Base-by-base conservation (phyloP, 2,797 vertebrate species). In the Anniella stebbinsi region DNA sequence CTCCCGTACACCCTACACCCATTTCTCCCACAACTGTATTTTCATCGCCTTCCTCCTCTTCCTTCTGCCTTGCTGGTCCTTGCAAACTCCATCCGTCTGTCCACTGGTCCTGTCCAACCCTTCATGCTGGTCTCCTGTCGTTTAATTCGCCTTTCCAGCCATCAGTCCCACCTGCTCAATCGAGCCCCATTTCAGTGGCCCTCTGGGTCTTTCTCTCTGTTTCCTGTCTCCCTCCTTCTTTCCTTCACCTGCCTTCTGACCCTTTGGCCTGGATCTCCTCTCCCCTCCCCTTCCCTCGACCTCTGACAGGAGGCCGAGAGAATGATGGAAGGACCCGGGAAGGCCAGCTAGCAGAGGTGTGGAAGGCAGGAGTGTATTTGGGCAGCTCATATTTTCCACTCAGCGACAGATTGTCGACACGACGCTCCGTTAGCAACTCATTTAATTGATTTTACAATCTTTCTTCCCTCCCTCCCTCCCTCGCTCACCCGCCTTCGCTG, bases 371-470 rank as follows among this genome's bases (percentile, higher is more conserved):
- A 92, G 90, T 88, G 87, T 93, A 91, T 96, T 94, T 92, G 86
- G 92, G 95, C 95, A 95, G 96, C 96, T 96, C 96, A 96, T 97
- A 97, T 97, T 96, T 97, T 94, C 93, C 92, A 88, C 93, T 78
- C 93, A 89, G 94, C 94, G 96, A 97, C 97, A 97, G 94, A 69
- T 67, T 83, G 89, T 82, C 70, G 85, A 90, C 89, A 90, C 93
- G 94, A 95, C 94, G 95, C 96, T 96, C 95, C 90, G 95, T 96
- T 96, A 96, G 95, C 95, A 96, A 96, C 95, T 96, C 94, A 96
- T 97, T 96, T 96, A 95, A 97, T 97, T 96, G 97, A 97, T 97
- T 97, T 97, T 97, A 94, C 97, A 95, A 97, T 97, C 95, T 96
- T 96, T 97, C 97, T 97, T 97, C 92, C 87, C 13, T 93, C 91